Evolutionary conservation across 2,113 vertebrate species (phyloP).

Genomic region (Saguinus imperator): DNA sequence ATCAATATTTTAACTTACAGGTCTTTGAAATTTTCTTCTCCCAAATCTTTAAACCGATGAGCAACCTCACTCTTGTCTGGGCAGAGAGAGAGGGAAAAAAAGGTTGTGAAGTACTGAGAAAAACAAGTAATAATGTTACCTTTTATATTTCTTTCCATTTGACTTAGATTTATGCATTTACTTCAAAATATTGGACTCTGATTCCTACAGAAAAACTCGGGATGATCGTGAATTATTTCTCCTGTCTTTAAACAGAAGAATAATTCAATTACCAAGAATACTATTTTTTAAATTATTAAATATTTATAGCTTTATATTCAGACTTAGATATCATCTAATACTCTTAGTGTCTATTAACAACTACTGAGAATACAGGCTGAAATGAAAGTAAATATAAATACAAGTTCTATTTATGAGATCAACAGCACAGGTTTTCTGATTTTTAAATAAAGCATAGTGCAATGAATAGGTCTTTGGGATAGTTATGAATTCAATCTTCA

Average conservation of each 20-base stretch:
- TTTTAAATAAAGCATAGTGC: background rate
- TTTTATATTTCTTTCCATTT: conserved; percentile 13
- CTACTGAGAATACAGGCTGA: background rate
- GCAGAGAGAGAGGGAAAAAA: background rate
- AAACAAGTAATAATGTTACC: background rate
- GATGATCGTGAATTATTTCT: background rate
- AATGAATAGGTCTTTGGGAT: background rate
- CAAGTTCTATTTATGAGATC: background rate
- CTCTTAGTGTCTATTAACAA: background rate
- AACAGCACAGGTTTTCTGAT: background rate
- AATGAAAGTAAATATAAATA: conserved; percentile 1
- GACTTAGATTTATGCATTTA: background rate
- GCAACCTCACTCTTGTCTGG: conserved; percentile 82
- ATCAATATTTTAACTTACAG: conserved; percentile 79
- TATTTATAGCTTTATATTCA: background rate
- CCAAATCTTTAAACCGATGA: conserved; percentile 75
- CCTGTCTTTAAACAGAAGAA: background rate
- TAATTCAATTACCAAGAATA: background rate
- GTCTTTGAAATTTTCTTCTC: conserved; percentile 77
- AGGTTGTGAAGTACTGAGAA: background rate
- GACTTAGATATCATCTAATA: background rate
- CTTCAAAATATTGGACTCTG: background rate
- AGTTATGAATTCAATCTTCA: background rate
- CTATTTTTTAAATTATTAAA: background rate
- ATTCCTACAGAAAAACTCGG: background rate